Evolutionary conservation across 2,797 vertebrate species (phyloP), one percentile per base, ranked within the genome.

Genomic region (Pangasius krempfi): DNA sequence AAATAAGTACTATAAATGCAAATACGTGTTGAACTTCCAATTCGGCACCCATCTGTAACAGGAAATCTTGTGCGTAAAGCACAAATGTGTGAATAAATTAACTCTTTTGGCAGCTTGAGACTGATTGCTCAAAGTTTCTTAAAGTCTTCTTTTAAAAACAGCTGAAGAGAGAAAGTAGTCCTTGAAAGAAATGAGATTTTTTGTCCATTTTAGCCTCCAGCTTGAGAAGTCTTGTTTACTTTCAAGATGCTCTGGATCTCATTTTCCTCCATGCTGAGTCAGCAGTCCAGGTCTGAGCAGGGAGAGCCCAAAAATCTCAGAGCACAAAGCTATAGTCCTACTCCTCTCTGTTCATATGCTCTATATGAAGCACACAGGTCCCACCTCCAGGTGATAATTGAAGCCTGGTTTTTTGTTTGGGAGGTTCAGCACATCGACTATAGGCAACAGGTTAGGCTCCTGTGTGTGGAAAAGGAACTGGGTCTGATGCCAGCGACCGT

Each of bases 351-450:
- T 40, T 10, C 27, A 54, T 30, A 1, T 0, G 85, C 89, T 87
- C 96, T 96, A 99, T 89, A 98, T 94, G 94, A 99, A 99, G 95
- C 98, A 99, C 0, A 98, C 97, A 0, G 97, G 96, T 92, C 98
- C 98, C 0, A 99, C 97, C 95, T 99, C 98, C 0, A 99, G 96
- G 95, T 97, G 97, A 86, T 97, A 97, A 4, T 93, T 97, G 81
- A 96, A 96, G 44, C 97, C 97, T 2, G 96, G 93, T 86, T 96
- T 95, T 44, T 95, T 84, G 9, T 92, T 93, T 5, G 97, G 97
- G 40, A 98, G 95, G 93, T 97, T 97, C 92, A 95, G 94, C 91
- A 99, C 95, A 1, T 96, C 94, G 86, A 97, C 93, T 0, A 99
- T 98, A 0, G 98, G 98, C 89, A 99, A 95, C 90, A 97, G 95